A percentile compares a stretch with the other conserved stretches of the same genome.
phyloP scores from a whole-genome alignment of 2,888 invertebrate species.

The Tineola bisselliella region DNA sequence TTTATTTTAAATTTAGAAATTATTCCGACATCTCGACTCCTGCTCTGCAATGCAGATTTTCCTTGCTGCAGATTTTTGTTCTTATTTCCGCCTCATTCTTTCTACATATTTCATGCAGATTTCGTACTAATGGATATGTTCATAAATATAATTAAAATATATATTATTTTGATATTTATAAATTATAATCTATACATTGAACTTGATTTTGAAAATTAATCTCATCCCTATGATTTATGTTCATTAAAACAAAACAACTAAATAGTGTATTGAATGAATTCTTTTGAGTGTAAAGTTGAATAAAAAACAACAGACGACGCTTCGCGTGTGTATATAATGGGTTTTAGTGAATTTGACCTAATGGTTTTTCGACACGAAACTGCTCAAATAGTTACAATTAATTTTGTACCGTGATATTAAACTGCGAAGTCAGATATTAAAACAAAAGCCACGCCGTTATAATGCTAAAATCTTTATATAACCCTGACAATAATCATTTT shows the following conservation, averaged over 20 bases:
- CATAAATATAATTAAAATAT: too few species aligned
- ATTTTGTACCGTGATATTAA: conserved; percentile 21
- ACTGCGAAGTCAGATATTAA: not conserved
- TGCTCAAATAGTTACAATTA: conserved; percentile 21
- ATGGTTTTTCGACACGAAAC: conserved; percentile 14
- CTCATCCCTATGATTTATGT: not conserved
- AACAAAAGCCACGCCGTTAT: not conserved
- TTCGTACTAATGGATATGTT: not conserved
- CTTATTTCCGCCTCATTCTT: not conserved
- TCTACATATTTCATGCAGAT: not conserved
- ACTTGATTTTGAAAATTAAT: too few species aligned
- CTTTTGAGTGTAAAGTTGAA: conserved; percentile 27
- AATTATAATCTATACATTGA: too few species aligned
- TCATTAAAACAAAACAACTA: not conserved
- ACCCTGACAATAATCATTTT: not conserved
- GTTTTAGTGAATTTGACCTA: conserved; percentile 20
- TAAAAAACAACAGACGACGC: conserved; percentile 23
- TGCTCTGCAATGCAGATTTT: conserved; percentile 5
- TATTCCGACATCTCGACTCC: not conserved
- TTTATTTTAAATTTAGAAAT: not conserved
- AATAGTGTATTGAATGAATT: not conserved
- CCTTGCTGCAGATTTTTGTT: not conserved
- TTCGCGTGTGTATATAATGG: conserved; percentile 40
- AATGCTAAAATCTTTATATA: not conserved
- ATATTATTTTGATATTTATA: too few species aligned